Evolutionary conservation across 2,888 invertebrate genomes (phyloP).

Genomic region (Pterobdella sp.): DNA sequence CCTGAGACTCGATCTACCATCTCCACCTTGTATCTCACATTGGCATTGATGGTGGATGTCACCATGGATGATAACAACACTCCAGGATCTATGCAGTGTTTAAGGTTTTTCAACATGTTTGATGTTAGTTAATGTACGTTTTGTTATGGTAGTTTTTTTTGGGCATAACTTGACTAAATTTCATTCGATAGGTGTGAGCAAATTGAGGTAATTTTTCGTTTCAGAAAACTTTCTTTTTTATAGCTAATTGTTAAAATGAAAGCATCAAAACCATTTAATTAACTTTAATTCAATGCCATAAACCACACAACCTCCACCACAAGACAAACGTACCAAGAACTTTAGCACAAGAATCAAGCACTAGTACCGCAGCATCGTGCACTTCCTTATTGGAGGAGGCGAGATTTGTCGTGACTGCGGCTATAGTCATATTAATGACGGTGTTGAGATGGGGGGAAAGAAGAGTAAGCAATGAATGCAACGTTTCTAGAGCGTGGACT

Average conservation of each 20-base stretch:
- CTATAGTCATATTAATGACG: slow-evolving; percentile 40
- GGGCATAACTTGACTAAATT: too few species aligned
- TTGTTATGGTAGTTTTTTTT: not conserved
- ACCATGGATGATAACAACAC: slow-evolving; percentile 46
- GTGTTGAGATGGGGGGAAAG: slow-evolving; percentile 42
- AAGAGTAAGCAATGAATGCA: slow-evolving; percentile 41
- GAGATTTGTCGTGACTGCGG: slow-evolving; percentile 45
- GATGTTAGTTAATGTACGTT: not conserved
- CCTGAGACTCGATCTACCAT: slow-evolving; percentile 48
- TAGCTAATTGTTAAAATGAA: too few species aligned
- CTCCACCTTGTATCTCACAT: slow-evolving; percentile 47
- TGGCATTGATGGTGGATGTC: slow-evolving; percentile 46
- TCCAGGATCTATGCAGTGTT: slow-evolving; percentile 42
- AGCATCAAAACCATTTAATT: not conserved
- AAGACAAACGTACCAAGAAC: slow-evolving; percentile 42
- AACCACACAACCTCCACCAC: not conserved
- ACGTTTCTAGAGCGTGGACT: slow-evolving; percentile 46
- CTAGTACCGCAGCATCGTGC: slow-evolving; percentile 43
- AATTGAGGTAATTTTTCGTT: too few species aligned
- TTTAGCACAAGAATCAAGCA: slow-evolving; percentile 44
- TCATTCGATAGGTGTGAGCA: too few species aligned
- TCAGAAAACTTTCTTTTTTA: too few species aligned
- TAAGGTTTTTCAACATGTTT: not conserved
- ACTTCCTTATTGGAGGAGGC: slow-evolving; percentile 50
- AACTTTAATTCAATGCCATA: not conserved